A percentile compares a stretch with the other conserved stretches of the same genome.
Evolutionary conservation across 2,888 invertebrate genomes (phyloP).

Genomic region (Diloba caeruleocephala): DNA sequence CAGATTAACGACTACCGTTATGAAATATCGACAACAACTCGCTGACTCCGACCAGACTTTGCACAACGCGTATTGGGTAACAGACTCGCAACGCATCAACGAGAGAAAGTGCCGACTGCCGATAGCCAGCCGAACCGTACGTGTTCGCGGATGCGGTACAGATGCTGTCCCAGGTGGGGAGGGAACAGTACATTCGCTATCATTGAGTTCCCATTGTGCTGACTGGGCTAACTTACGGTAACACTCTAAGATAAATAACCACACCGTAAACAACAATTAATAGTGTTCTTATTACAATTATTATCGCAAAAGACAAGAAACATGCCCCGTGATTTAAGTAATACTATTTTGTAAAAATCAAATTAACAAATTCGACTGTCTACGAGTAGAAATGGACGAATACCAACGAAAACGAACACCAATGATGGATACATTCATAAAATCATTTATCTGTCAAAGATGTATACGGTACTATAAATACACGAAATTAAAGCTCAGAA

Average conservation of each 20-base stretch:
- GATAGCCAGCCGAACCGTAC: slow-evolving; percentile 70
- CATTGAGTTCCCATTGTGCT: slow-evolving; percentile 65
- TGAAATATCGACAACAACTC: slow-evolving; percentile 67
- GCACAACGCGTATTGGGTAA: slow-evolving; percentile 81
- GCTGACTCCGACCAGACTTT: slow-evolving; percentile 65
- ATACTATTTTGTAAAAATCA: slow-evolving; percentile 62
- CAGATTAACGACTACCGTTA: slow-evolving; percentile 74
- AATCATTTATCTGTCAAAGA: slow-evolving; percentile 40
- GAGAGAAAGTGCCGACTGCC: slow-evolving; percentile 84
- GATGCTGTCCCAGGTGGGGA: slow-evolving; percentile 76
- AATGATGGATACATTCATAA: slow-evolving; percentile 25
- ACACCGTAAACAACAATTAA: slow-evolving; percentile 12
- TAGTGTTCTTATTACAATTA: slow-evolving; percentile 21
- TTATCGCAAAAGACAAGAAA: slow-evolving; percentile 13
- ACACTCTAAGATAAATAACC: slow-evolving; percentile 30
- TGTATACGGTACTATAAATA: slow-evolving; percentile 13
- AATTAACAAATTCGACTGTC: slow-evolving; percentile 45
- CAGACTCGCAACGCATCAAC: slow-evolving; percentile 77
- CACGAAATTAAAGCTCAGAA: slow-evolving; percentile 4
- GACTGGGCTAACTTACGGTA: slow-evolving; percentile 34
- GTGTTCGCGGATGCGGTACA: slow-evolving; percentile 65
- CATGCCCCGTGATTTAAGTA: slow-evolving; percentile 40
- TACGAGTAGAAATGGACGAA: slow-evolving; percentile 33
- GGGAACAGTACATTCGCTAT: slow-evolving; percentile 53
- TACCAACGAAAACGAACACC: no score